Base-by-base conservation (phyloP, 2,888 invertebrate genomes). In the Drosophila flavopinicola region DNA sequence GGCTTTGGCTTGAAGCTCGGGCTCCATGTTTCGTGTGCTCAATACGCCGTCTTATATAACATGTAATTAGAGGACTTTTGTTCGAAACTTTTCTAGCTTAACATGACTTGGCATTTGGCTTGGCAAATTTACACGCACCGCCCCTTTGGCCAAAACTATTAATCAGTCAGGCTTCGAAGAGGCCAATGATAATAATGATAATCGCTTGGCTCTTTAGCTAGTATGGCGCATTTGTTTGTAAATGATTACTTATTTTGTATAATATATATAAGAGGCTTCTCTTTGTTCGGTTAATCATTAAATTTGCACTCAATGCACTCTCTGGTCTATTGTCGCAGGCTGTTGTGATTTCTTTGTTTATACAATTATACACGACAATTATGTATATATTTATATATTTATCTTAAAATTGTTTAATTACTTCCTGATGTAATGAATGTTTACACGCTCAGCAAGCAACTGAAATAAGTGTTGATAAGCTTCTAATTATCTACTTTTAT, bases 1-100 rank as follows among this genome's bases (percentile, higher is more conserved):
- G 69, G 60, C 74, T 61, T 66, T 42, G 32, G 32, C 9, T 29
- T 53, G 4, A 59, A 66, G 60, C 74, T 72, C 53, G 51, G 63
- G 39, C 33, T 48, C 13, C 27, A 57, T 61, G 35, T 57, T 60
- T 74, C 45, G 42, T 71, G 76, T 82, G 76, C 73, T 83, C 63
- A 79, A 78, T 61, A 60, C 58, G 56, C 41, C 53, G 54, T 67
- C 66, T 84, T 84, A 84, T 84, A 84, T 79, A 79, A 79, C 60
- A 65, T 73, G 78, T 84, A 79, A 73, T 75, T 78, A 78, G 75
- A 66, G 66, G 67, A 64, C 61, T 71, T 63, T 56, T 37, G 9
- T 17, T 30, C 27, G 23, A 57, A 38, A 29, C 27, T 51, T 67
- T 60, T 67, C 48, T 57, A 66, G 41, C 56, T 54, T 37, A 58